These are phyloP conservation scores for Numida meleagris DNA, from an alignment of 2,113 vertebrate species.

Conservation along the genomic window DNA sequence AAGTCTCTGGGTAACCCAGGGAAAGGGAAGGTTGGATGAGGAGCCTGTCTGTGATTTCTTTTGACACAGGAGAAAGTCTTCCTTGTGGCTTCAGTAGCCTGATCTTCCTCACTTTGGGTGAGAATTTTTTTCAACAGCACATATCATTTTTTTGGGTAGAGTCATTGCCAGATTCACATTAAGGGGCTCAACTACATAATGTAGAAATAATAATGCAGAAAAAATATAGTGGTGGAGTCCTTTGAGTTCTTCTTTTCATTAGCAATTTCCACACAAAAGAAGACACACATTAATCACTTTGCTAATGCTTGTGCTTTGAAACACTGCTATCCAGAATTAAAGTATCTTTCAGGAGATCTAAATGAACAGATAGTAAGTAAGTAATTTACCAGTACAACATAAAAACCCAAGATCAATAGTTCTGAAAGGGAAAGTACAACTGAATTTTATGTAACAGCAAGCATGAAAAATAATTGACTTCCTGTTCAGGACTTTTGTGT, in stretches of 20 bases:
- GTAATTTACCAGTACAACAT: background rate
- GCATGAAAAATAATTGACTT: background rate
- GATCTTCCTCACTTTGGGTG: background rate
- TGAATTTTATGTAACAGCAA: background rate
- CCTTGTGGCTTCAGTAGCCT: background rate
- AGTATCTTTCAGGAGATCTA: background rate
- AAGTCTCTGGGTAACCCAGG: background rate
- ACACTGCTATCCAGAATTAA: background rate
- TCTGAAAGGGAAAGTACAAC: background rate
- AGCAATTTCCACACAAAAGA: background rate
- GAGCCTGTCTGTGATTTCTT: background rate
- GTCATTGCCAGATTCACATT: background rate
- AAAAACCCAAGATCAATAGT: background rate
- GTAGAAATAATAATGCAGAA: background rate
- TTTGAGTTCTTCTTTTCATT: background rate
- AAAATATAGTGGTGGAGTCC: background rate
- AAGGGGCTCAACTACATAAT: background rate
- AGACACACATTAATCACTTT: background rate
- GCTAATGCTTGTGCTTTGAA: background rate
- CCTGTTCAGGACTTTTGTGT: background rate
- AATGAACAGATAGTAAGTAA: background rate
- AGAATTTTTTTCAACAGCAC: background rate
- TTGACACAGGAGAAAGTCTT: background rate
- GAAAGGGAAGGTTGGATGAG: background rate
- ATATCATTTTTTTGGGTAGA: background rate